Evolutionary conservation across 2,797 vertebrate species (phyloP), one percentile per base, ranked within the genome.

Genomic region (Gallinago stenura): DNA sequence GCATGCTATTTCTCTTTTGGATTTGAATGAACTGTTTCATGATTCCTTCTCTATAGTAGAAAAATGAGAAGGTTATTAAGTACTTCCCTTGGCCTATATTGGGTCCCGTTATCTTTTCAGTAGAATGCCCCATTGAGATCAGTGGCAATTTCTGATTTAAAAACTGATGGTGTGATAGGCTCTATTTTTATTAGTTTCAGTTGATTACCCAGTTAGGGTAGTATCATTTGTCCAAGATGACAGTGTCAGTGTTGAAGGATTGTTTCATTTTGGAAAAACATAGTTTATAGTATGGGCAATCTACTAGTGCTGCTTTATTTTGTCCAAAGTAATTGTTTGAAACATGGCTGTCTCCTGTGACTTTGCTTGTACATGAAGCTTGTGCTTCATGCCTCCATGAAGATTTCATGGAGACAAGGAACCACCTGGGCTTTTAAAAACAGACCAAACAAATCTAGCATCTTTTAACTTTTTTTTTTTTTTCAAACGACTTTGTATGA

Each of bases 121-220:
- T 46, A 83, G 61, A 93, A 80, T 80, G 86, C 68, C 71, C 76
- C 78, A 56, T 85, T 93, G 92, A 78, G 72, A 93, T 95, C 71
- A 90, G 60, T 57, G 71, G 54, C 73, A 41, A 89, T 82, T 95
- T 95, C 68, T 92, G 92, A 87, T 81, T 80, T 95, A 80, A 95
- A 95, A 90, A 90, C 65, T 80, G 79, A 51, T 94, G 92, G 71
- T 92, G 72, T 96, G 88, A 92, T 85, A 80, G 75, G 75, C 81
- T 90, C 86, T 84, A 41, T 89, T 95, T 90, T 92, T 85, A 85
- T 85, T 93, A 95, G 90, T 83, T 95, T 87, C 94, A 96, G 83
- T 66, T 96, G 95, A 95, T 97, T 96, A 92, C 90, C 78, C 92
- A 93, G 86, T 95, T 94, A 87, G 86, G 33, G 53, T 77, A 76